These are phyloP conservation scores for Regulus satrapa DNA, from an alignment of 2,113 vertebrate species.

Conservation along the genomic window DNA sequence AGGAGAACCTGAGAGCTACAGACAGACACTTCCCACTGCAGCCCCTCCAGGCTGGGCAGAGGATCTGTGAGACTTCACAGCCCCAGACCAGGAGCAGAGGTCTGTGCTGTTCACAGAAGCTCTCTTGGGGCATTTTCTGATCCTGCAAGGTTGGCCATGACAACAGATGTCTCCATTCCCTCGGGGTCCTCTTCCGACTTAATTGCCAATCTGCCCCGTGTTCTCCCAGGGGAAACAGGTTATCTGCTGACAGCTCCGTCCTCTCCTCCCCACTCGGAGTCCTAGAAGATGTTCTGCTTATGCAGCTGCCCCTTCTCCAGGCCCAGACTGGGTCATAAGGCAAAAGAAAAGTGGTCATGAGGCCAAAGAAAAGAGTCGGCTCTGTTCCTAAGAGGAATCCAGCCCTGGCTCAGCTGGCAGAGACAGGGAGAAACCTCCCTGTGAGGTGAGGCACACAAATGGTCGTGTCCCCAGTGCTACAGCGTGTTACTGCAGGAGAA, in stretches of 20 bases:
- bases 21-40: neutral
- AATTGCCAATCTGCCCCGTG: neutral
- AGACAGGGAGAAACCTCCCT: neutral
- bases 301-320: neutral
- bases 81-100: neutral
- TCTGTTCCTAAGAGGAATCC: neutral
- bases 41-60: neutral
- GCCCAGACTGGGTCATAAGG: neutral
- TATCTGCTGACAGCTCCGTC: neutral
- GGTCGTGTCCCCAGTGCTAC: rapidly evolving
- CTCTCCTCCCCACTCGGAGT: neutral
- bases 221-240: neutral
- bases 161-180: slow-evolving; percentile 20
- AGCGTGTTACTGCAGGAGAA: neutral
- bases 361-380: neutral
- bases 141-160: neutral
- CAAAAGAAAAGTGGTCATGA: neutral
- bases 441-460: neutral
- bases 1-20: neutral
- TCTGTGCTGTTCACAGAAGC: neutral
- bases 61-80: neutral
- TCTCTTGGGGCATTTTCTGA: neutral
- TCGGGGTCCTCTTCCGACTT: neutral
- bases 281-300: neutral
- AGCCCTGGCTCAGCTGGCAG: neutral